Evolutionary conservation across 53 echinoderm and acorn worm genomes (phyloP).

Genomic region (Temnopleurus reevesii): DNA sequence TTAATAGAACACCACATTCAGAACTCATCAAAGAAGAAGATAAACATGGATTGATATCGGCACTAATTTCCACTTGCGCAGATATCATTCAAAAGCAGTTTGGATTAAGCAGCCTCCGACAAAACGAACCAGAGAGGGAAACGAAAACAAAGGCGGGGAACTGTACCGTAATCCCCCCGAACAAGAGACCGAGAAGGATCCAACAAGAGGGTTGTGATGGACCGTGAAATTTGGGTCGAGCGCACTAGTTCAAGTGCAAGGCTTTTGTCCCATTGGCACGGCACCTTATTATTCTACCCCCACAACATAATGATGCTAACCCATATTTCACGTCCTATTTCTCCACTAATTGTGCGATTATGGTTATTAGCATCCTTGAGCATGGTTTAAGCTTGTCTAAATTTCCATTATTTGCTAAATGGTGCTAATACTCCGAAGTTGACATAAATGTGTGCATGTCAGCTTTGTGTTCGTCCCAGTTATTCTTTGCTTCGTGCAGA

Average conservation of each 20-base stretch:
- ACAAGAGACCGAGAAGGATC: background rate
- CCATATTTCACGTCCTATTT: slow-evolving; percentile 18
- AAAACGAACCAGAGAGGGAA: background rate
- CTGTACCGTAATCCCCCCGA: background rate
- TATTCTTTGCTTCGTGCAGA: background rate
- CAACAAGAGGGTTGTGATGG: background rate
- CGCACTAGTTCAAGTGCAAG: slow-evolving; percentile 23
- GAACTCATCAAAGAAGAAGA: background rate
- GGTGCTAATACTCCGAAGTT: background rate
- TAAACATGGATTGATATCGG: background rate
- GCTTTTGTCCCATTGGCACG: background rate
- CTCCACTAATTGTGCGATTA: background rate
- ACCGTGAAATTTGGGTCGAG: background rate
- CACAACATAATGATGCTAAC: background rate
- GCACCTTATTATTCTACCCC: background rate
- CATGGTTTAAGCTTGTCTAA: background rate
- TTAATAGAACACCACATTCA: background rate
- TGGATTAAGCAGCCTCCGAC: background rate
- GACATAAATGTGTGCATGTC: background rate
- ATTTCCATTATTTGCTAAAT: background rate
- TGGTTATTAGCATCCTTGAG: background rate
- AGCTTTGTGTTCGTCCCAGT: background rate
- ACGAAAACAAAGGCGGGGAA: slow-evolving; percentile 23
- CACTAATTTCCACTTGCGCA: background rate
- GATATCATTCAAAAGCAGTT: background rate